phyloP scores from a whole-genome alignment of 2,113 vertebrate species.

The Plectropomus leopardus region DNA sequence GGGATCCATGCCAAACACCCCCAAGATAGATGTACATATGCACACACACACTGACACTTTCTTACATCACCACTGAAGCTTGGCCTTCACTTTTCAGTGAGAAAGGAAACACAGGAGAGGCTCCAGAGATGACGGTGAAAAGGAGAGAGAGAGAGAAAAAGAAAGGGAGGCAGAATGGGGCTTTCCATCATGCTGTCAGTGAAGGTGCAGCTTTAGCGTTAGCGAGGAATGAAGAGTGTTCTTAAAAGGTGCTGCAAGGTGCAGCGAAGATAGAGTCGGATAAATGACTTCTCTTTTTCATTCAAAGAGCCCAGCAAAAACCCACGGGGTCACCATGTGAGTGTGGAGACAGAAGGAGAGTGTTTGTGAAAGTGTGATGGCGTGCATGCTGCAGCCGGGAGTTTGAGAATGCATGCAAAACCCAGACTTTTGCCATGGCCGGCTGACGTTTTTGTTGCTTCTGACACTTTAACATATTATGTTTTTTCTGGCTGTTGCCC shows the following conservation, averaged over 20 bases:
- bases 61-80: slow-evolving; percentile 49
- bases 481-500: slow-evolving; percentile 55
- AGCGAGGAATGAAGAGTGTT: slow-evolving; percentile 73
- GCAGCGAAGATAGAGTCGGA: slow-evolving; percentile 75
- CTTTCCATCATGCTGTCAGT: slow-evolving; percentile 86
- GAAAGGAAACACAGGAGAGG: slow-evolving; percentile 46
- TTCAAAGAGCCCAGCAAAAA: slow-evolving; percentile 68
- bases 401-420: slow-evolving; percentile 51
- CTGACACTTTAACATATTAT: slow-evolving; percentile 80
- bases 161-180: slow-evolving; percentile 53
- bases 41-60: slow-evolving; percentile 25
- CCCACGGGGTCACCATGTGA: slow-evolving; percentile 53
- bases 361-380: slow-evolving; percentile 22
- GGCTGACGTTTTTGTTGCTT: slow-evolving; percentile 75
- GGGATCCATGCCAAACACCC: slow-evolving; percentile 38
- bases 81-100: slow-evolving; percentile 47
- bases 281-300: slow-evolving; percentile 80
- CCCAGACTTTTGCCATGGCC: slow-evolving; percentile 54
- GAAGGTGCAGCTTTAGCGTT: slow-evolving; percentile 68
- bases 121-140: slow-evolving; percentile 37
- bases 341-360: neutral
- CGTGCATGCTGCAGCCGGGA: slow-evolving; percentile 20
- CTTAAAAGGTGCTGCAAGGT: slow-evolving; percentile 76
- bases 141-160: slow-evolving; percentile 5
- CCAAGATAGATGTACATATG: neutral